Evolutionary conservation across 1,140 invertebrate species (phyloP).

Genomic region (Chironomus striatipennis): DNA sequence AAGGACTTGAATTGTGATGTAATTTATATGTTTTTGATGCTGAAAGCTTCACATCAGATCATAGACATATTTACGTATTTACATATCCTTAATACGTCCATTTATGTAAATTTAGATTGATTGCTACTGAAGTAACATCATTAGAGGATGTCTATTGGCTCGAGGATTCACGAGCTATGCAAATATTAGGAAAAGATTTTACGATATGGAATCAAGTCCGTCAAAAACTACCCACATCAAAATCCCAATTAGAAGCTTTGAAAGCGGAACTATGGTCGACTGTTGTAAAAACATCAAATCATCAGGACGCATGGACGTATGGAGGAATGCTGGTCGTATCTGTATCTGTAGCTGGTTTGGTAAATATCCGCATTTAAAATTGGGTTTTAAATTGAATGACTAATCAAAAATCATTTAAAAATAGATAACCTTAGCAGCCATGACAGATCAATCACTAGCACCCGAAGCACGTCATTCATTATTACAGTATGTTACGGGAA

Average conservation of each 20-base stretch:
- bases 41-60: too few relatives aligned
- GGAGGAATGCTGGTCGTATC: constrained; percentile 81
- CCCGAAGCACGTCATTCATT: constrained; percentile 80
- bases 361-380: constrained; percentile 32
- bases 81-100: background rate
- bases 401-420: too few relatives aligned
- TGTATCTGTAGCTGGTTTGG: constrained; percentile 72
- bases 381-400: too few relatives aligned
- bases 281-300: constrained; percentile 76
- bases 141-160: constrained; percentile 83
- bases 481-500: constrained; percentile 83
- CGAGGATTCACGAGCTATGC: constrained; percentile 64
- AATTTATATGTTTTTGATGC: too few relatives aligned
- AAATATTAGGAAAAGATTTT: constrained; percentile 69
- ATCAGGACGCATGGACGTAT: constrained; percentile 82
- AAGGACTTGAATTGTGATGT: constrained; percentile 26
- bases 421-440: constrained; percentile 60
- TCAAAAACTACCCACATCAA: constrained; percentile 67
- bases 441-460: constrained; percentile 75
- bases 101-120: constrained; percentile 45
- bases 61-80: too few relatives aligned
- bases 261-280: constrained; percentile 79
- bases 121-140: constrained; percentile 69
- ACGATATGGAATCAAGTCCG: constrained; percentile 66
- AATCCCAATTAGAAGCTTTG: constrained; percentile 61